These are phyloP conservation scores for Pseudocheirus occidentalis DNA, from an alignment of 2,797 vertebrate species.

Conservation along the genomic window DNA sequence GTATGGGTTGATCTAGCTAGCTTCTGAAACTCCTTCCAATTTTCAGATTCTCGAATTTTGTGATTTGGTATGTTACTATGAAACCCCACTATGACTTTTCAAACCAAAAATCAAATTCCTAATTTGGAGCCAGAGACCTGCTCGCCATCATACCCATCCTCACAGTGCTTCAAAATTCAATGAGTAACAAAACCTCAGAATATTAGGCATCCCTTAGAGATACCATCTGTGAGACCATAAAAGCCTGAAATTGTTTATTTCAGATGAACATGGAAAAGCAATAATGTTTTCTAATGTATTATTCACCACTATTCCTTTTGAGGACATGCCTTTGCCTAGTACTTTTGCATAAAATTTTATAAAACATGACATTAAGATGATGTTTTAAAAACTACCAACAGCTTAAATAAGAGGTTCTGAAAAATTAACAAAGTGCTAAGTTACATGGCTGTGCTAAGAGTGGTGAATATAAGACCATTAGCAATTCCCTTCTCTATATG, in stretches of 20 bases:
- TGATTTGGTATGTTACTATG: not conserved
- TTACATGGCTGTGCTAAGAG: not conserved
- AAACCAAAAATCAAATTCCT: not conserved
- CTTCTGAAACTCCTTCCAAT: not conserved
- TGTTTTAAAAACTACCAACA: not conserved
- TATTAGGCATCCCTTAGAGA: not conserved
- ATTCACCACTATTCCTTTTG: not conserved
- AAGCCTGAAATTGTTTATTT: not conserved
- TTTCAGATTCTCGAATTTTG: not conserved
- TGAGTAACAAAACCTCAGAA: not conserved
- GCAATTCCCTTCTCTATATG: not conserved
- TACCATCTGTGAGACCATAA: not conserved
- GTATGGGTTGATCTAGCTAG: not conserved
- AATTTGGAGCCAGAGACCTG: not conserved
- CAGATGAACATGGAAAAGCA: not conserved
- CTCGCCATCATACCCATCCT: not conserved
- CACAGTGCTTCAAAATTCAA: not conserved
- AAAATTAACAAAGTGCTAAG: not conserved
- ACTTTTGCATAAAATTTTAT: not conserved
- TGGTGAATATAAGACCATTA: not conserved
- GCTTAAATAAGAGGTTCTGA: not conserved
- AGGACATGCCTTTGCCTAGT: not conserved
- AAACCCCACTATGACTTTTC: not conserved
- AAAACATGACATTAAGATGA: not conserved
- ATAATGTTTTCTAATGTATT: not conserved